These are phyloP conservation scores for Noturus placidus DNA, from an alignment of 2,113 vertebrate species.

Conservation along the genomic window DNA sequence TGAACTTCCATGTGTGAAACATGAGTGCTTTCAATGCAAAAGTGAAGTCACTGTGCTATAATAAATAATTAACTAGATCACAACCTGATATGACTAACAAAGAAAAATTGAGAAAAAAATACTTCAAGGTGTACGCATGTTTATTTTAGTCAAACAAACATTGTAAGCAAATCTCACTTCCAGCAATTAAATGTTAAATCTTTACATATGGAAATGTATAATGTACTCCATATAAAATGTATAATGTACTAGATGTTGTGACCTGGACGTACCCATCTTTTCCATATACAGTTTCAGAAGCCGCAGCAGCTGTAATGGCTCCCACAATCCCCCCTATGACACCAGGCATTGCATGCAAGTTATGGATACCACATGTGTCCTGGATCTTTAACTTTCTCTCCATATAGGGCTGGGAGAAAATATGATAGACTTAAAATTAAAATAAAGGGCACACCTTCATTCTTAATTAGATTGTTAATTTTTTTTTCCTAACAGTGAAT, in stretches of 20 bases:
- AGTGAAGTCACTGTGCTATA: background rate
- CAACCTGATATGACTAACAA: background rate
- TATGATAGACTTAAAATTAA: too few relatives aligned
- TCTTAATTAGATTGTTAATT: background rate
- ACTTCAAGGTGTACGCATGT: background rate
- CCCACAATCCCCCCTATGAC: conserved; percentile 91
- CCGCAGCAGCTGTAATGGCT: conserved; percentile 84
- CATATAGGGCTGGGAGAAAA: conserved; percentile 82
- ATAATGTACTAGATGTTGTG: background rate
- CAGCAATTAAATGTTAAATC: background rate
- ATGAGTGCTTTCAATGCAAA: background rate
- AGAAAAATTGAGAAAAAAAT: background rate
- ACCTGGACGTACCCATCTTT: conserved; percentile 74
- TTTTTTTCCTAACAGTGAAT: background rate
- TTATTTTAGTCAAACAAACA: background rate
- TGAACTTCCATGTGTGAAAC: background rate
- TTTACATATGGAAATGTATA: background rate
- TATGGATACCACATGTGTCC: conserved; percentile 94
- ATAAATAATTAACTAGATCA: conserved; percentile 2
- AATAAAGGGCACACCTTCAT: background rate
- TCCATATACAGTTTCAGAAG: conserved; percentile 74
- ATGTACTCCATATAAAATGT: background rate
- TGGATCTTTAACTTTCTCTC: conserved; percentile 86
- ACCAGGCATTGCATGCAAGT: conserved; percentile 93
- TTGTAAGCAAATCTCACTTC: background rate